Conservation (phyloP, 2,113 vertebrate species). For the Ariopsis seemanni region DNA sequence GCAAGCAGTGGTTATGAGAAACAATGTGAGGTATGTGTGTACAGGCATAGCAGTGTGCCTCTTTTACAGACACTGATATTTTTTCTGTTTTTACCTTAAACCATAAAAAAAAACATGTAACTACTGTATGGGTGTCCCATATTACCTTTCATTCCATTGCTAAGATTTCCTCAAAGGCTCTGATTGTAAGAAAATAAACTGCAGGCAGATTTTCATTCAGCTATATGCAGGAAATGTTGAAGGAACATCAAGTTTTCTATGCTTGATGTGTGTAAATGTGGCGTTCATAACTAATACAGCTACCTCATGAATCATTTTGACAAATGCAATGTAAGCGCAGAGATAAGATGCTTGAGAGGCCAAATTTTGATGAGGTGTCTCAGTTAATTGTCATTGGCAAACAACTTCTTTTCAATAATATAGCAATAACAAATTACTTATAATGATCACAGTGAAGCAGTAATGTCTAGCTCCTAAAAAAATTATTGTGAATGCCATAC, state of each 20-base stretch:
- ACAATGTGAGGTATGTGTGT: slow-evolving; percentile 20
- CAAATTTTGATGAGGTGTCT: background rate
- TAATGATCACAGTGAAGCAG: background rate
- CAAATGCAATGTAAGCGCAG: background rate
- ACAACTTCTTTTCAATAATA: background rate
- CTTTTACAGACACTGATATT: background rate
- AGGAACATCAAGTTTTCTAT: background rate
- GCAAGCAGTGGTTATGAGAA: slow-evolving; percentile 32
- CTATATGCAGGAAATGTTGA: slow-evolving; percentile 8
- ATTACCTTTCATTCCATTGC: background rate
- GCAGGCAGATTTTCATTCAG: slow-evolving; percentile 12
- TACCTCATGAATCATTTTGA: slow-evolving; percentile 12
- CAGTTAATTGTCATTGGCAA: background rate
- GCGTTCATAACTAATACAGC: background rate
- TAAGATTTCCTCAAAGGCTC: background rate
- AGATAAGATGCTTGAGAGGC: background rate
- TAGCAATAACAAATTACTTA: background rate
- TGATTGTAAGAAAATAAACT: slow-evolving; percentile 18
- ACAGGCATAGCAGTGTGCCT: background rate
- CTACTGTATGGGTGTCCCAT: background rate
- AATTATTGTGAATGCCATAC: background rate
- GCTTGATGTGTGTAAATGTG: slow-evolving; percentile 21
- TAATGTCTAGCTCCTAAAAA: background rate
- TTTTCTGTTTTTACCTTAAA: background rate
- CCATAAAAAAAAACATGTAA: background rate